Conservation (phyloP, 2,888 invertebrate genomes). For the Schrankia costaestrigalis region DNA sequence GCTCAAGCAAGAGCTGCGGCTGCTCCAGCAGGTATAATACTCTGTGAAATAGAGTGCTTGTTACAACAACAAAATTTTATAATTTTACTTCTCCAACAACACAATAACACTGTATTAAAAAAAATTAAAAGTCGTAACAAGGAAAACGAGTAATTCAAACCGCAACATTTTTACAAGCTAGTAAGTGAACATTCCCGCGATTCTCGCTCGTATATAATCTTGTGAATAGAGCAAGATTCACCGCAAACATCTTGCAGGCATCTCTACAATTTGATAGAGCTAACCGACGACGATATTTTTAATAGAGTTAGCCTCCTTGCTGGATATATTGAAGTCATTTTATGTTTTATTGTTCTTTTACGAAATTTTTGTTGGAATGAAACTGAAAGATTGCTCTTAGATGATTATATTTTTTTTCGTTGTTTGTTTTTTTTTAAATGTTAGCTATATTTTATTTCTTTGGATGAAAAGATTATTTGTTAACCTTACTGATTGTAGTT, state of each 20-base stretch:
- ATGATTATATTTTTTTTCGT: slow-evolving; percentile 19
- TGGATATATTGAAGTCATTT: slow-evolving; percentile 27
- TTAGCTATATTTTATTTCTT: background rate
- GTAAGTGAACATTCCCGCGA: slow-evolving; percentile 53
- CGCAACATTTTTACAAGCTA: slow-evolving; percentile 18
- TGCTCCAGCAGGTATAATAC: too few relatives aligned
- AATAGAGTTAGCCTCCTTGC: slow-evolving; percentile 38
- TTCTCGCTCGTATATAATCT: slow-evolving; percentile 70
- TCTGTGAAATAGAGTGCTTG: too few relatives aligned
- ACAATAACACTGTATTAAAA: too few relatives aligned
- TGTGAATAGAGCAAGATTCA: slow-evolving; percentile 61
- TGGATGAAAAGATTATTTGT: background rate
- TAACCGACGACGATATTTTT: slow-evolving; percentile 41
- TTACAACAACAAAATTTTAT: too few relatives aligned
- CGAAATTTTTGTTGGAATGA: slow-evolving; percentile 33
- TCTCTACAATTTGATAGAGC: slow-evolving; percentile 58
- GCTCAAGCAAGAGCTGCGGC: too few relatives aligned
- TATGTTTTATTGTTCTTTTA: slow-evolving; percentile 31
- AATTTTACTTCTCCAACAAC: too few relatives aligned
- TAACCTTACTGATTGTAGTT: too few relatives aligned
- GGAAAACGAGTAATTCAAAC: too few relatives aligned
- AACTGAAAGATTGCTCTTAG: slow-evolving; percentile 25
- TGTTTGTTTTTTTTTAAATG: slow-evolving; percentile 7
- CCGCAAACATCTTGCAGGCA: slow-evolving; percentile 59
- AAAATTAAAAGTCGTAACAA: too few relatives aligned